These are phyloP conservation scores for Sisor rabdophorus DNA, from an alignment of 2,113 vertebrate genomes.

Conservation along the genomic window DNA sequence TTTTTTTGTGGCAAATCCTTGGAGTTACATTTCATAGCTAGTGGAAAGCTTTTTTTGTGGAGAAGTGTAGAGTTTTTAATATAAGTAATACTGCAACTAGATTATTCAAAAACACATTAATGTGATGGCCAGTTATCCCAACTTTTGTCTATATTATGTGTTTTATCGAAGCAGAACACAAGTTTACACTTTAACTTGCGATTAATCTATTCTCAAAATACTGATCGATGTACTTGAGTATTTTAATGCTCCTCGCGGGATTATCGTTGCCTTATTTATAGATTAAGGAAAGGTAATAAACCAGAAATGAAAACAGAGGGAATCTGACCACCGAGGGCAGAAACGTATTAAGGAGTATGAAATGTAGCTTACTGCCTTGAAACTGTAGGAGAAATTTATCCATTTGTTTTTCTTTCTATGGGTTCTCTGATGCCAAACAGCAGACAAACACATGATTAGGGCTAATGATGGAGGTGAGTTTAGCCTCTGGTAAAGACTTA, in stretches of 20 bases:
- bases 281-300: slow-evolving; percentile 2
- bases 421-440: slow-evolving; percentile 28
- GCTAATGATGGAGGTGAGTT: slow-evolving; percentile 35
- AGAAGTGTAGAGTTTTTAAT: too few species aligned
- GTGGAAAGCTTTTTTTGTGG: too few species aligned
- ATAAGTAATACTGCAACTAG: too few species aligned
- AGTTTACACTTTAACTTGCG: background rate
- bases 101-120: too few species aligned
- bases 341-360: background rate
- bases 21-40: too few species aligned
- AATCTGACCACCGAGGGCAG: background rate
- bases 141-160: too few species aligned
- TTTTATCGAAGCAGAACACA: background rate
- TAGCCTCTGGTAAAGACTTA: slow-evolving; percentile 12
- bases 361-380: slow-evolving; percentile 22
- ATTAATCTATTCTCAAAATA: background rate
- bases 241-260: background rate
- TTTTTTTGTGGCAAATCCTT: too few species aligned
- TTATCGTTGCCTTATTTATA: background rate
- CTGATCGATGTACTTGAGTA: background rate
- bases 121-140: too few species aligned
- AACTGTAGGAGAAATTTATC: slow-evolving; percentile 11
- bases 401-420: slow-evolving; percentile 31
- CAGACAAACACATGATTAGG: slow-evolving; percentile 39
- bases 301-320: background rate